Percentiles rank a stretch among this genome's conserved stretches.
Conservation (phyloP, 2,113 vertebrate genomes). For the Poecilia latipinna region DNA sequence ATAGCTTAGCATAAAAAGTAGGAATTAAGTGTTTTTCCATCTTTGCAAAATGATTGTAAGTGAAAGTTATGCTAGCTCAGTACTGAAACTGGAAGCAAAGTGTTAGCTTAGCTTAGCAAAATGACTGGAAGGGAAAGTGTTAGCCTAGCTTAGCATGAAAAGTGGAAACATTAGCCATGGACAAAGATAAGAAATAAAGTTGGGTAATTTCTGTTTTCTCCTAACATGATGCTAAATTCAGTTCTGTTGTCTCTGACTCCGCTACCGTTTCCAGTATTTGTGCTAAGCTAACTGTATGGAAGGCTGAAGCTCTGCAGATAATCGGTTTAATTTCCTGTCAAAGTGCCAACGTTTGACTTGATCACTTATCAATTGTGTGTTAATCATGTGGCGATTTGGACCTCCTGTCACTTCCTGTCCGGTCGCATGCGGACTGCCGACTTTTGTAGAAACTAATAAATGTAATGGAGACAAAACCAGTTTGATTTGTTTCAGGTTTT, state of each 20-base stretch:
- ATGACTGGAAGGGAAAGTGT: not conserved
- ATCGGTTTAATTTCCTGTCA: not conserved
- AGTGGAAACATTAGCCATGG: not conserved
- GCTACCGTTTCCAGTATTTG: not conserved
- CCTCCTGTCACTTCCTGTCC: not conserved
- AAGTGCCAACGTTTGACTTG: not conserved
- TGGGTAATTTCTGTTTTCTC: no score
- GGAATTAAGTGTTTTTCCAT: not conserved
- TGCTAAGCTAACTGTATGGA: not conserved
- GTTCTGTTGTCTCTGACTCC: not conserved
- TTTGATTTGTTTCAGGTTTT: not conserved
- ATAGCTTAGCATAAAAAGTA: not conserved
- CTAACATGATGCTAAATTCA: no score
- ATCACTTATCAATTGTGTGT: not conserved
- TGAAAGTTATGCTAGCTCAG: not conserved
- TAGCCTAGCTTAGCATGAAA: not conserved
- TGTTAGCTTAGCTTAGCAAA: not conserved
- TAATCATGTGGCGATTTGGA: constrained; percentile 3
- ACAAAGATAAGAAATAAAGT: not conserved
- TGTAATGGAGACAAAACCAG: not conserved
- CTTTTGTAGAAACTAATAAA: not conserved
- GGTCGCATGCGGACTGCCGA: not conserved
- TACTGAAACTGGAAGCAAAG: not conserved
- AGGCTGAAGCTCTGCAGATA: not conserved
- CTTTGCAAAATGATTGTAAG: no score